phyloP scores from a whole-genome alignment of 2,797 vertebrate genomes.

The Gallinago stenura region DNA sequence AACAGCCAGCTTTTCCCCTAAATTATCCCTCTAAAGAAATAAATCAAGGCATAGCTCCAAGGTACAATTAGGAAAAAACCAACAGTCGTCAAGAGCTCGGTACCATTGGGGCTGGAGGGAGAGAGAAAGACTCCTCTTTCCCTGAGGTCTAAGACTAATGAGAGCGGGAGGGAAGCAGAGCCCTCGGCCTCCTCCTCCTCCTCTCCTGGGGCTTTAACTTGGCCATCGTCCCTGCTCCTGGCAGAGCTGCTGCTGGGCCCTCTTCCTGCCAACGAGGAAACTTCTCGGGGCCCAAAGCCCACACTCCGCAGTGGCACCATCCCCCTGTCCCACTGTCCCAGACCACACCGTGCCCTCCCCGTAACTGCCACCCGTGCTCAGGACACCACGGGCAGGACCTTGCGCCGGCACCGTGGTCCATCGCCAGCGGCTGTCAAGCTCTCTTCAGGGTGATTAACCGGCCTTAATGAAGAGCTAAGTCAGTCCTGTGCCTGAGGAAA shows the following conservation, averaged over 20 bases:
- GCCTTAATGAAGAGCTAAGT: constrained; percentile 9
- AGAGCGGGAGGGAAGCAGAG: background rate
- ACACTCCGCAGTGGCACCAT: accelerated
- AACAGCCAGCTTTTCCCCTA: background rate
- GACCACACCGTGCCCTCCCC: accelerated
- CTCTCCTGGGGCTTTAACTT: background rate
- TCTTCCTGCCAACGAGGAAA: background rate
- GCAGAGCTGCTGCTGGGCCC: too few species aligned
- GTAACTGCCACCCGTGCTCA: accelerated
- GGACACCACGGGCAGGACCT: accelerated
- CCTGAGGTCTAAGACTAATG: background rate
- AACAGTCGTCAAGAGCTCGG: background rate
- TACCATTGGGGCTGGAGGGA: background rate
- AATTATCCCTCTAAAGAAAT: background rate
- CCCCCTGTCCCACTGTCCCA: background rate
- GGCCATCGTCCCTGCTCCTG: background rate
- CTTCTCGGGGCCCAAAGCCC: background rate
- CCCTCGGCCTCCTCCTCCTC: background rate
- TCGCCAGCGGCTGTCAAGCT: background rate
- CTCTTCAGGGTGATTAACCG: background rate
- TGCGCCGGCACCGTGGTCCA: background rate
- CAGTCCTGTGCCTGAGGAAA: background rate
- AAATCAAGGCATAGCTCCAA: background rate
- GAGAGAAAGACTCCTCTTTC: background rate
- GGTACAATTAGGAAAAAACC: constrained; percentile 13